Percentiles rank a stretch among this genome's conserved stretches.
Evolutionary conservation across 2,888 invertebrate species (phyloP).

Genomic region (Parascotia fuliginaria): DNA sequence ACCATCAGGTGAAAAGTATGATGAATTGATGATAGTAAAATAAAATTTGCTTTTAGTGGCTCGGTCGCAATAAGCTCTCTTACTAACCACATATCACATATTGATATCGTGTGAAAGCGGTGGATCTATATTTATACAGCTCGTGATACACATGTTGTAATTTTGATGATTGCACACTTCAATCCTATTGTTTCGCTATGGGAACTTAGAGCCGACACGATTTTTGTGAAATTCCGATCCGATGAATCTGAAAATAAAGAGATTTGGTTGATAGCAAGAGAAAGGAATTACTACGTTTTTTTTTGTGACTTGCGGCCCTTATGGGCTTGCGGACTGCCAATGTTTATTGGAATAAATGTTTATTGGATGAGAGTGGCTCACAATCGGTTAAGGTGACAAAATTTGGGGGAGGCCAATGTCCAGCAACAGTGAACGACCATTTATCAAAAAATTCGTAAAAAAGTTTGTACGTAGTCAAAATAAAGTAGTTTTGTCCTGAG

Average conservation of each 20-base stretch:
- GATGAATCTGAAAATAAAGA: slow-evolving; percentile 23
- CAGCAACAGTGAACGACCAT: no score
- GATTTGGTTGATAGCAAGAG: neutral
- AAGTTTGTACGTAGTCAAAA: no score
- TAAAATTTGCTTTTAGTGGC: neutral
- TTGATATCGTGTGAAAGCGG: slow-evolving; percentile 39
- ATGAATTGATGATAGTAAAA: neutral
- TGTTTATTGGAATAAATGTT: no score
- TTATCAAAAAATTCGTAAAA: no score
- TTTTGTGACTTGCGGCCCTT: no score
- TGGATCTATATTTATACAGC: slow-evolving; percentile 31
- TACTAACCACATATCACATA: slow-evolving; percentile 10
- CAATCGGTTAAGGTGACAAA: no score
- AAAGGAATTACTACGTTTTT: no score
- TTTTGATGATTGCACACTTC: slow-evolving; percentile 47
- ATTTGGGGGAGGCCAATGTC: no score
- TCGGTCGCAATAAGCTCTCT: neutral
- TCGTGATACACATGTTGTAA: slow-evolving; percentile 48
- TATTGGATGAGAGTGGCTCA: no score
- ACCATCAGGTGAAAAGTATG: neutral
- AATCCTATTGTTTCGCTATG: slow-evolving; percentile 34
- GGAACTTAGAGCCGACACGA: slow-evolving; percentile 32
- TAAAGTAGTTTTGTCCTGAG: no score
- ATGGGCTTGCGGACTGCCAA: no score
- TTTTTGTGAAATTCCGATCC: slow-evolving; percentile 34